Base-by-base conservation (phyloP, 1,140 invertebrate genomes). In the Cyclargus thomasi region DNA sequence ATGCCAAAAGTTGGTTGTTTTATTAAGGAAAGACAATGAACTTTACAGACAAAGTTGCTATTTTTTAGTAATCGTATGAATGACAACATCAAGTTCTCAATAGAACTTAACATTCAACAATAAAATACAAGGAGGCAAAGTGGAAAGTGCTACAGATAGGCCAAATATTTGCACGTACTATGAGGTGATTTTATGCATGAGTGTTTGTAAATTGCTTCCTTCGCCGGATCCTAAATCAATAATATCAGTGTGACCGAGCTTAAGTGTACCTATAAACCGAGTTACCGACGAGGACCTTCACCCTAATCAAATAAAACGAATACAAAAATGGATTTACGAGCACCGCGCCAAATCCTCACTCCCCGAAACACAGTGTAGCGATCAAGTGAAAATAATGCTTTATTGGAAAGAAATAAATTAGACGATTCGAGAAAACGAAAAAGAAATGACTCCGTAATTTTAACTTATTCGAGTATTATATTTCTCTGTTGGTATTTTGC, bases 241-340 rank as follows among this genome's bases (percentile, higher is more conserved):
- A 22, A 39, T 59, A 35, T 16, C 21, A 53, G 53, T 29, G 65
- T 59, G 65, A 67, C 63, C 55, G 63, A 55, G 68, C 72, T 73
- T 73, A 72, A 74, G 74, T 77, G 65, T 77, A 73, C 72, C 70
- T 71, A 74, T 79, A 77, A 79, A 77, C 64, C 29, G 20, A 23
- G 73, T 74, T 75, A 67, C 69, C 74, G 70, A 70, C 74, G 70
- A 70, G 70, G 65, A 67, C 65, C 65, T 67, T 59, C 65, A 20
- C 70, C 70, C 73, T 76, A 79, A 79, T 79, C 75, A 79, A 79
- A 79, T 77, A 79, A 78, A 76, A 63, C 72, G 39, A 74, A 67
- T 69, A 73, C 68, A 77, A 70, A 63, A 76, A 74, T 70, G 71
- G 74, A 74, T 78, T 79, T 78, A 79, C 74, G 78, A 73, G 70